Base-by-base conservation (phyloP, 2,113 vertebrate species). In the Rallus limicola region DNA sequence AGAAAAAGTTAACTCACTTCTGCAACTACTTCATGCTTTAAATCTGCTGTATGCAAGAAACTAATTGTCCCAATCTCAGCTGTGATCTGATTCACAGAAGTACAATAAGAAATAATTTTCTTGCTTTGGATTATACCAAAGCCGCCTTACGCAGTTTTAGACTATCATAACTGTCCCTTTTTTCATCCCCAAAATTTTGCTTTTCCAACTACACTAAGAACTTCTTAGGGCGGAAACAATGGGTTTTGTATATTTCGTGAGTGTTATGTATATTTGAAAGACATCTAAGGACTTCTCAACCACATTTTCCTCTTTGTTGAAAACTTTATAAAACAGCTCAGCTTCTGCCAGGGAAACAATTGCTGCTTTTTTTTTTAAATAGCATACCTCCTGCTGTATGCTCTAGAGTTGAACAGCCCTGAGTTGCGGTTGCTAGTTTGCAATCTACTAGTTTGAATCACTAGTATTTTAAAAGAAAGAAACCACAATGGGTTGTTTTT, bases 91-190 rank as follows among this genome's bases (percentile, higher is more conserved):
- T 94, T 93, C 80, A 74, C 52, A 33, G 63, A 80, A 86, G 63
- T 83, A 88, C 40, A 90, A 93, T 72, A 88, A 62, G 55, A 76
- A 36, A 56, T 83, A 50, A 95, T 93, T 94, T 94, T 93, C 67
- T 88, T 92, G 44, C 63, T 94, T 87, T 90, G 71, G 71, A 59
- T 83, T 74, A 50, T 81, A 59, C 80, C 33, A 78, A 65, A 94
- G n/a, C 28, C 77, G 90, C 77, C 68, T 90, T 83, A 38, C 5
- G 60, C n/a, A 63, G 63, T 69, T 90, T 90, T 77, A 69, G 42
- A 19, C 50, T 77, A 44, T 82, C 53, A 38, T 36, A 63, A 40
- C 62, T 93, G 10, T 82, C 71, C 46, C 36, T 71, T 69, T 75
- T 44, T 21, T 46, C 44, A 7, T 9, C 25, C 23, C 20, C 5